Base-by-base conservation (phyloP, 2,113 vertebrate species). In the Menura novaehollandiae region DNA sequence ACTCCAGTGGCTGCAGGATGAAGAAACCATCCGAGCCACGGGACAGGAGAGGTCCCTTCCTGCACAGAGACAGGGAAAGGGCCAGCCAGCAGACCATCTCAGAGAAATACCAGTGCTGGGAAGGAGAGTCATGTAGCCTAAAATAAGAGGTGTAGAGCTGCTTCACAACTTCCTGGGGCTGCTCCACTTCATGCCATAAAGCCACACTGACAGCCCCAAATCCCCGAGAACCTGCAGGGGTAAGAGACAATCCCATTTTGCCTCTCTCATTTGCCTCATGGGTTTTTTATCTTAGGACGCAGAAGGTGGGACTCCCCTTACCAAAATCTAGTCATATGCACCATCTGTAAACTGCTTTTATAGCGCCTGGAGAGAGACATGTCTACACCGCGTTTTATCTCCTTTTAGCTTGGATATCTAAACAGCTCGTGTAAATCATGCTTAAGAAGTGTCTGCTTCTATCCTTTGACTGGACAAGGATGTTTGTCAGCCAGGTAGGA, bases 1-100 rank as follows among this genome's bases (percentile, higher is more conserved):
- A 80, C 75, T 93, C 51, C 22, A 37, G 1, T 21, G 69, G 55
- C 51, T 76, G 39, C 51, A 49, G 33, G 47, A 55, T 51, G 64
- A 62, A 52, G 26, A 51, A 88, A 24, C 33, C 2, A 1, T 37
- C 33, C 46, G 67, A 85, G 37, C 52, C 2, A 3, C 0, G 0
- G 49, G 49, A 58, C 2, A 1, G 76, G 26, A 74, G 37, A 73
- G 17, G 8, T 60, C 73, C 23, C 66, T 85, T 23, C 35, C 63
- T 26, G 10, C 52, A 44, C 35, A 43, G 5, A 28, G 59, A 11
- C 20, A n/a, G 1, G 1, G n/a, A 80, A 52, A 24, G 24, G 21
- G 23, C 14, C 75, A 62, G 39, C 18, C 5, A 0, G 15, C 32
- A 35, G 72, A 32, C 23, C 10, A 43, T 46, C 22, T 7, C 0